A percentile compares a stretch with the other conserved stretches of the same genome.
These are phyloP conservation scores for Smutsia temminckii DNA, from an alignment of 2,797 vertebrate species.

Conservation along the genomic window DNA sequence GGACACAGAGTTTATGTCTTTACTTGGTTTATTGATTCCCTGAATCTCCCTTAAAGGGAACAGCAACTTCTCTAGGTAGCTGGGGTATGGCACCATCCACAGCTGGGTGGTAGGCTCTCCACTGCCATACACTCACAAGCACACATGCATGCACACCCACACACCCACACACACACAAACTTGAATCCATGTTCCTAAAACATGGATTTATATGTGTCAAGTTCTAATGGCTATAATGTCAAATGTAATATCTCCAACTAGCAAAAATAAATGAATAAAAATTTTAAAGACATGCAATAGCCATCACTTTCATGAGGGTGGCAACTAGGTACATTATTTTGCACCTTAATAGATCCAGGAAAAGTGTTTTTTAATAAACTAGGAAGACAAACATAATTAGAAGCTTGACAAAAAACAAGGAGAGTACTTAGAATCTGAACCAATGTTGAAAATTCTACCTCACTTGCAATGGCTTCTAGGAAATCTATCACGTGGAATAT, in stretches of 20 bases:
- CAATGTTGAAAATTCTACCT: neutral
- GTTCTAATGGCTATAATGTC: neutral
- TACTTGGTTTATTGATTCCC: neutral
- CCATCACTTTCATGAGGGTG: neutral
- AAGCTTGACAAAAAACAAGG: neutral
- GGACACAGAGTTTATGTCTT: neutral
- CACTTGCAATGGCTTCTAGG: neutral
- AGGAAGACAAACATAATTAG: neutral
- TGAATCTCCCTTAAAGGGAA: neutral
- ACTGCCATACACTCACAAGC: no score
- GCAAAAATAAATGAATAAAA: neutral
- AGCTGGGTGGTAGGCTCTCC: neutral
- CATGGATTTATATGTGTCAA: neutral
- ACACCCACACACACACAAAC: neutral
- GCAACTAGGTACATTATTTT: neutral
- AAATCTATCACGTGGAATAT: neutral
- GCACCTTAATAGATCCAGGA: neutral
- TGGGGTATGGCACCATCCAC: neutral
- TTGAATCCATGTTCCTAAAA: neutral
- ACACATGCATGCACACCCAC: neutral
- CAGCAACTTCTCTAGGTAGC: neutral
- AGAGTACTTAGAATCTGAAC: neutral
- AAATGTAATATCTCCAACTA: neutral
- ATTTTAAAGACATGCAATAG: neutral
- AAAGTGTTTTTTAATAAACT: neutral